Evolutionary conservation across 2,113 vertebrate genomes (phyloP), one percentile per base, ranked within the genome.

Genomic region (Polypterus senegalus): DNA sequence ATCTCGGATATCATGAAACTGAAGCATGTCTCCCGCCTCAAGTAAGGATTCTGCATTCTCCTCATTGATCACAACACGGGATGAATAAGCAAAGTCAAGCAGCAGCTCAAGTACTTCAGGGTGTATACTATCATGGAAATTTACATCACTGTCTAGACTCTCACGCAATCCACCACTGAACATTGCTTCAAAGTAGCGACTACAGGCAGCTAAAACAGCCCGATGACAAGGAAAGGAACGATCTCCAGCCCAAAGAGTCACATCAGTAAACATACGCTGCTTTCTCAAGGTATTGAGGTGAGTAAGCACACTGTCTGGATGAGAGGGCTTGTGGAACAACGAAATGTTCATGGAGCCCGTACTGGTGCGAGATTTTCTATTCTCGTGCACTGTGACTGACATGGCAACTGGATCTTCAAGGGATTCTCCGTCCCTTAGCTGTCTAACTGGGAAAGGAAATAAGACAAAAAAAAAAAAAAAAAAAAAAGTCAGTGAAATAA

Each of bases 151-250:
- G 6, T 91, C 92, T 63, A 89, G 67, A 77, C 92, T 97, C 70
- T 97, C 93, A 8, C 92, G 83, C 43, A 97, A 86, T 3, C 94
- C 94, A 0, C 93, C 92, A 63, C 92, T 93, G 66, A 97, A 97
- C 94, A 97, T 97, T 65, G 94, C 94, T 77, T 97, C 93, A 0
- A 97, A 97, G 71, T 97, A 97, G 48, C 89, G 85, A 71, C 94
- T 97, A 73, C 92, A 94, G 8, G 94, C 94, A 0, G 93, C 94
- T 66, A 97, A 70, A 61, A 97, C 93, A 0, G 88, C 93, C 1
- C 94, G 87, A 65, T 97, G 94, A 73, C 94, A 97, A 0, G 88
- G 90, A 71, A 97, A 97, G 0, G 92, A 88, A 1, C 91, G 90
- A 44, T 90, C 84, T 2, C 94, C 93, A 0, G 93, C 93, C 90